Conservation (phyloP, 2,113 vertebrate species). For the Plecotus auritus region DNA sequence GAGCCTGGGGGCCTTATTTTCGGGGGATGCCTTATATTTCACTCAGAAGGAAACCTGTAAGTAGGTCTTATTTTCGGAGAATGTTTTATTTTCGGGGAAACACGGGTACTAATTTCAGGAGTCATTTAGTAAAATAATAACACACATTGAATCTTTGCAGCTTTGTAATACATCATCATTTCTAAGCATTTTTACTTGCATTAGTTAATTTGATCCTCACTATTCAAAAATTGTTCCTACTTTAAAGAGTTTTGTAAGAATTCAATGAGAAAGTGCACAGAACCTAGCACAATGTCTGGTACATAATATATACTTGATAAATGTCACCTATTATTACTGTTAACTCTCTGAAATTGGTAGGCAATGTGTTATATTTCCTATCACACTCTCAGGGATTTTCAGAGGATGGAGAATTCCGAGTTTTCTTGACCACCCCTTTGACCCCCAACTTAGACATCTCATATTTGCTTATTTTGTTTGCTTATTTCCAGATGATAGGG, state of each 20-base stretch:
- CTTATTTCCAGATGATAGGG: neutral
- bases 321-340: neutral
- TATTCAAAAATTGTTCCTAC: conserved; percentile 3
- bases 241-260: neutral
- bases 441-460: neutral
- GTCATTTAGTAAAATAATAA: conserved; percentile 38
- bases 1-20: no score
- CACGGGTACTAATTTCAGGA: no score
- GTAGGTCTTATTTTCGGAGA: no score
- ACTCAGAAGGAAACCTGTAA: no score
- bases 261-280: neutral
- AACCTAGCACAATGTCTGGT: neutral
- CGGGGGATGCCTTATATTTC: no score
- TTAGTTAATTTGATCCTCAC: neutral
- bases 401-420: neutral
- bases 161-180: conserved; percentile 19
- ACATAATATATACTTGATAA: neutral
- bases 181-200: neutral
- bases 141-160: neutral
- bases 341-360: neutral
- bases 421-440: neutral
- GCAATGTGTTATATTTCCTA: neutral
- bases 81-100: no score
- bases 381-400: neutral
- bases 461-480: neutral